These are phyloP conservation scores for Yoshiicerus persimilis DNA, from an alignment of 1,140 invertebrate genomes.

Conservation along the genomic window DNA sequence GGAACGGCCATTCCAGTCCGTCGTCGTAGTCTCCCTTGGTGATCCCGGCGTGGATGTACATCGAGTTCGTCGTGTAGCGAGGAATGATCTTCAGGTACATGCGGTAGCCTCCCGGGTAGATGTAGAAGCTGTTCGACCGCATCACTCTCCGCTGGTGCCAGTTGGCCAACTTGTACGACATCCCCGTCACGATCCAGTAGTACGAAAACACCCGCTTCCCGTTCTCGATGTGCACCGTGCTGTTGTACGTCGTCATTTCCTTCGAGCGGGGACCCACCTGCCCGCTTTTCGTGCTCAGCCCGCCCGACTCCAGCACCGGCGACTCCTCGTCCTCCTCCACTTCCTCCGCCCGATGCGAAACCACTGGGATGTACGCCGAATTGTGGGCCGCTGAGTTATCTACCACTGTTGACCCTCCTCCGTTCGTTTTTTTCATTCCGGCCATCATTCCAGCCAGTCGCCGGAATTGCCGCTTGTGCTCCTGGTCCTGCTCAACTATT, in stretches of 20 bases:
- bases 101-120: constrained; percentile 52
- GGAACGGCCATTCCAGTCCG: constrained; percentile 57
- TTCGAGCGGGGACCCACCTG: constrained; percentile 39
- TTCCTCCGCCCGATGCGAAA: constrained; percentile 32
- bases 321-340: constrained; percentile 31
- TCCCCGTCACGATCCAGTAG: constrained; percentile 55
- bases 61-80: constrained; percentile 53
- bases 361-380: constrained; percentile 21
- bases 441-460: constrained; percentile 4
- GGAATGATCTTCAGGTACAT: constrained; percentile 56
- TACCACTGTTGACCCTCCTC: constrained; percentile 5
- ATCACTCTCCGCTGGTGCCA: constrained; percentile 55
- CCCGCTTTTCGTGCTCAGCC: constrained; percentile 2
- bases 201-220: constrained; percentile 55
- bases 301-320: not conserved
- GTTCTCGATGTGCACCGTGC: constrained; percentile 53
- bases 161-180: constrained; percentile 54
- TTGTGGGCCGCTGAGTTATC: constrained; percentile 16
- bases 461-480: constrained; percentile 39
- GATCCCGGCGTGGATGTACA: constrained; percentile 57
- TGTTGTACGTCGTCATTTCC: constrained; percentile 51
- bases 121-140: constrained; percentile 56
- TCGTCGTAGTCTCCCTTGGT: constrained; percentile 54
- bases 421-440: constrained; percentile 12
- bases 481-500: constrained; percentile 52